Evolutionary conservation across 2,113 vertebrate genomes (phyloP).

Genomic region (Thunnus thynnus): DNA sequence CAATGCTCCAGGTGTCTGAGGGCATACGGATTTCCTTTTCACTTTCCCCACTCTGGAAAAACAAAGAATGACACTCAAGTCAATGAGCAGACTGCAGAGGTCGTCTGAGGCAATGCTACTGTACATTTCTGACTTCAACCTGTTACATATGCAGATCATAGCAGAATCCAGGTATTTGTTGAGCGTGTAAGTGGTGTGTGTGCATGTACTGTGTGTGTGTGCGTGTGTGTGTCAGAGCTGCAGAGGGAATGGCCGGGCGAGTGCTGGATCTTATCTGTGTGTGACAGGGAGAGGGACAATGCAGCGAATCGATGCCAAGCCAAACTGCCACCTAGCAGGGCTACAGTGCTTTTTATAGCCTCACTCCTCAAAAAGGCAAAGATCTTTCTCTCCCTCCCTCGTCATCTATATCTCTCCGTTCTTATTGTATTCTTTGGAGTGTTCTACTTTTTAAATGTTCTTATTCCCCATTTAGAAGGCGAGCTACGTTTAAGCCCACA

Average conservation of each 20-base stretch:
- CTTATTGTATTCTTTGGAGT: conserved; percentile 76
- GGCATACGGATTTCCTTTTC: conserved; percentile 59
- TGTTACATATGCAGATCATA: conserved; percentile 48
- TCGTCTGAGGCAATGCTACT: conserved; percentile 53
- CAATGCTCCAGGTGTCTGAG: conserved; percentile 56
- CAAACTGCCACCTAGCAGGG: conserved; percentile 79
- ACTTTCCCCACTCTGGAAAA: conserved; percentile 39
- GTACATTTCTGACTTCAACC: conserved; percentile 45
- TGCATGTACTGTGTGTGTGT: conserved; percentile 19
- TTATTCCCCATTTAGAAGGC: conserved; percentile 81
- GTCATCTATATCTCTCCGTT: conserved; percentile 57
- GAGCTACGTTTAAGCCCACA: conserved; percentile 82
- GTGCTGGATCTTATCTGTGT: conserved; percentile 76
- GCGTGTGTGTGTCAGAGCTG: conserved; percentile 54
- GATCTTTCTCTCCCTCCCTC: conserved; percentile 54
- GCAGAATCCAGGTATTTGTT: conserved; percentile 32
- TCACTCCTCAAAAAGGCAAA: conserved; percentile 69
- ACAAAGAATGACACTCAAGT: conserved; percentile 44
- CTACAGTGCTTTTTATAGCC: conserved; percentile 78
- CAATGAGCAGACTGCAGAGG: conserved; percentile 51
- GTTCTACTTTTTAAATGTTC: conserved; percentile 83
- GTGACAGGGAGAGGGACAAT: conserved; percentile 81
- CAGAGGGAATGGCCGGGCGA: conserved; percentile 56
- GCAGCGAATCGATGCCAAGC: conserved; percentile 79
- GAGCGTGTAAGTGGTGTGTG: conserved; percentile 8